A percentile compares a stretch with the other conserved stretches of the same genome.
phyloP scores from a whole-genome alignment of 1,140 invertebrate species.

The Drosophila saltans region DNA sequence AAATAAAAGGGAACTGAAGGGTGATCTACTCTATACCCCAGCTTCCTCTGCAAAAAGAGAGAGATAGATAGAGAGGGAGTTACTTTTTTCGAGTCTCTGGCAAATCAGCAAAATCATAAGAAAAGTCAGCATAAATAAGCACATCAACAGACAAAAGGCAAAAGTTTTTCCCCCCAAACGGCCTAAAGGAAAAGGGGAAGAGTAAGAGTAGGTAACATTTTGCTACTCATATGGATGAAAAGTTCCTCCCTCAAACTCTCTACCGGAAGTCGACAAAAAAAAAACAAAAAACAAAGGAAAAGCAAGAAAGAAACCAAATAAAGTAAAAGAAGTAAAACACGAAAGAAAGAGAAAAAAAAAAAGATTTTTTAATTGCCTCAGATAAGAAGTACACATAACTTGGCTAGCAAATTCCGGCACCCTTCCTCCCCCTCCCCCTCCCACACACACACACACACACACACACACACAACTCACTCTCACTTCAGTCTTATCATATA shows the following conservation, averaged over 20 bases:
- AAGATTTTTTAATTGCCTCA: conserved; percentile 77
- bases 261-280: conserved; percentile 59
- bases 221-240: conserved; percentile 42
- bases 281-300: conserved; percentile 23
- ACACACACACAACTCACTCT: background rate
- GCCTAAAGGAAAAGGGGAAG: background rate
- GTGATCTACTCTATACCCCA: background rate
- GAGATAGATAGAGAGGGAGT: background rate
- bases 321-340: conserved; percentile 3
- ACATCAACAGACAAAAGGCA: conserved; percentile 75
- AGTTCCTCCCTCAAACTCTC: conserved; percentile 25
- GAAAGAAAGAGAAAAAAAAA: conserved; percentile 8
- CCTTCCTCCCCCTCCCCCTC: background rate
- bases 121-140: conserved; percentile 68
- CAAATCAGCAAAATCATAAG: conserved; percentile 63
- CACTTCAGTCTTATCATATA: background rate
- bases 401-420: conserved; percentile 29
- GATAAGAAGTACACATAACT: conserved; percentile 76
- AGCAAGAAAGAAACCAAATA: conserved; percentile 22
- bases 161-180: conserved; percentile 51
- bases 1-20: conserved; percentile 10
- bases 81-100: background rate
- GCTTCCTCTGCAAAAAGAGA: background rate
- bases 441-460: too few relatives aligned
- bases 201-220: conserved; percentile 9